phyloP scores from a whole-genome alignment of 2,113 vertebrate species.

The Sander lucioperca region DNA sequence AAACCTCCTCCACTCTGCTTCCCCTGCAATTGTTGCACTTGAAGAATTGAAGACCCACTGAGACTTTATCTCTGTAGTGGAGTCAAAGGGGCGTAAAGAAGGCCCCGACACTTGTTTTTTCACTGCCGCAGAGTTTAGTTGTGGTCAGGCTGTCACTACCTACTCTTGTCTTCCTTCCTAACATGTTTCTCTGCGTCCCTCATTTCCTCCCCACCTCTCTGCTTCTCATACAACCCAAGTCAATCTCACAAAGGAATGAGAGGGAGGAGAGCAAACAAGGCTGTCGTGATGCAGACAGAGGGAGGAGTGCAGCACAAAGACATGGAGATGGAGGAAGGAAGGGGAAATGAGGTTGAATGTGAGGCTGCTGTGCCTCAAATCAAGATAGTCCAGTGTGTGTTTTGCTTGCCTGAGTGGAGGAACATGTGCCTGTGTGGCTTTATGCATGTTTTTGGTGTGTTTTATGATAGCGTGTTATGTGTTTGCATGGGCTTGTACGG shows the following conservation, averaged over 20 bases:
- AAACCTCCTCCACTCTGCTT: constrained; percentile 27
- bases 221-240: constrained; percentile 23
- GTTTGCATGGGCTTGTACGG: constrained; percentile 27
- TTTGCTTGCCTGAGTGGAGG: not conserved
- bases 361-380: constrained; percentile 33
- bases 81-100: not conserved
- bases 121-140: constrained; percentile 1
- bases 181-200: constrained; percentile 10
- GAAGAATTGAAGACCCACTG: not conserved
- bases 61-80: not conserved
- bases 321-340: constrained; percentile 32
- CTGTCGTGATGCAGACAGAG: constrained; percentile 41
- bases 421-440: not conserved
- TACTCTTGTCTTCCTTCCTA: constrained; percentile 1
- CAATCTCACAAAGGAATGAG: constrained; percentile 52
- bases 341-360: constrained; percentile 40
- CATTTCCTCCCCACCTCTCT: constrained; percentile 18
- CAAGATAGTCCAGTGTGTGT: constrained; percentile 9
- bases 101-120: constrained; percentile 29
- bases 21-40: constrained; percentile 6
- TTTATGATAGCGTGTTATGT: not conserved
- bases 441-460: constrained; percentile 7
- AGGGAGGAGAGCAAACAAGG: constrained; percentile 57
- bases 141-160: constrained; percentile 38
- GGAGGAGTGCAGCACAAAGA: constrained; percentile 47